Percentiles rank a stretch among this genome's conserved stretches.
Evolutionary conservation across 2,797 vertebrate species (phyloP).

Genomic region (Poliocrania exsul): DNA sequence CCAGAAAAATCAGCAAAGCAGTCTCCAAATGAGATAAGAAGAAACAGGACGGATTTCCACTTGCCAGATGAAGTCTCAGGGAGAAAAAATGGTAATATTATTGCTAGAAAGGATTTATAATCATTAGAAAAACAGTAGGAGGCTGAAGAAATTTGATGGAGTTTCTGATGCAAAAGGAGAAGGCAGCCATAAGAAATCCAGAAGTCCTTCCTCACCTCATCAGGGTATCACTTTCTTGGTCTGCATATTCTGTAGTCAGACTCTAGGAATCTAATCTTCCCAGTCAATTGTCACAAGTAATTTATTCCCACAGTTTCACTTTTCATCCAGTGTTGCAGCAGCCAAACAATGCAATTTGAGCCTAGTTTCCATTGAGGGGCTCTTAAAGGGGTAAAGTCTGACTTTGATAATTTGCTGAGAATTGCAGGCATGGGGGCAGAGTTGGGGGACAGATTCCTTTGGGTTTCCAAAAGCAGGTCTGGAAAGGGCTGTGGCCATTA

Average conservation of each 20-base stretch:
- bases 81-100: not conserved
- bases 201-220: not conserved
- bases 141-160: not conserved
- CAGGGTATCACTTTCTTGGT: not conserved
- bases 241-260: not conserved
- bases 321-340: not conserved
- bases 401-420: not conserved
- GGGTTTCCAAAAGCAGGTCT: not conserved
- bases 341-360: not conserved
- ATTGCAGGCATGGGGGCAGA: not conserved
- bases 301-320: not conserved
- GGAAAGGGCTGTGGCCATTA: not conserved
- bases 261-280: not conserved
- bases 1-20: not conserved
- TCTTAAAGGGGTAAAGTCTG: not conserved
- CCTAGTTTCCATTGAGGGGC: not conserved
- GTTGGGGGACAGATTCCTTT: not conserved
- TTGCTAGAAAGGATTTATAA: not conserved
- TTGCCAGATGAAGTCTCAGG: not conserved
- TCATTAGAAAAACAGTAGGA: not conserved
- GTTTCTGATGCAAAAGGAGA: not conserved
- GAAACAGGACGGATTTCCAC: not conserved
- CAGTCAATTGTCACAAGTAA: not conserved
- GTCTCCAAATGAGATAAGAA: not conserved
- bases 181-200: not conserved